Base-by-base conservation (phyloP, 2,113 vertebrate genomes). In the Alexandromys fortis region DNA sequence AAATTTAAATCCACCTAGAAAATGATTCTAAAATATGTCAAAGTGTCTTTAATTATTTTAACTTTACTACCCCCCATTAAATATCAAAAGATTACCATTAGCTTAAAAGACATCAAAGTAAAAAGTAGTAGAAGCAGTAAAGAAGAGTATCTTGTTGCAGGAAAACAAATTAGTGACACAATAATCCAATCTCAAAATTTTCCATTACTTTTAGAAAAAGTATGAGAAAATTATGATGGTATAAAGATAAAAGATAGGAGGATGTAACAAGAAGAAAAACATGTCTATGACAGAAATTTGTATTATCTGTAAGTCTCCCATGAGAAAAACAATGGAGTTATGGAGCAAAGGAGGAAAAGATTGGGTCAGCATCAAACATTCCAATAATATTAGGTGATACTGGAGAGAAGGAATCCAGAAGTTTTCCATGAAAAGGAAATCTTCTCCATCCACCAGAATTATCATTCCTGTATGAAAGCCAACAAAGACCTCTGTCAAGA, bases 351-450 rank as follows among this genome's bases (percentile, higher is more conserved):
- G 55, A 90, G 5, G 17, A 47, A 72, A 90, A 93, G 3, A 35
- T 42, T 42, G 45, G n/a, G 33, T 52, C 78, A 92, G 4, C n/a
- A 91, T 83, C 47, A 83, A 35, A 78, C 19, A 89, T 86, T 75
- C 92, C 38, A 26, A 38, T 42, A 89, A 73, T 10, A 55, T 13
- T 95, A 86, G 77, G 14, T 89, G 63, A 4, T 7, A 7, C 24
- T 73, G 30, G 47, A 38, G 2, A 65, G 30, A n/a, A 88, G 7
- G 47, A 86, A 7, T 89, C 35, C 22, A 76, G 28, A 6, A 67
- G 42, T 94, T 94, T 91, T 92, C 82, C 21, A n/a, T 58, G 47
- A 61, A 96, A 90, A 73, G 7, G 58, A 95, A 93, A 52, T 58
- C 91, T 94, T 96, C 30, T 83, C 42, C 1, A 68, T 2, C 26